Evolutionary conservation across 2,113 vertebrate species (phyloP), one percentile per base, ranked within the genome.

Genomic region (Phocoena phocoena): DNA sequence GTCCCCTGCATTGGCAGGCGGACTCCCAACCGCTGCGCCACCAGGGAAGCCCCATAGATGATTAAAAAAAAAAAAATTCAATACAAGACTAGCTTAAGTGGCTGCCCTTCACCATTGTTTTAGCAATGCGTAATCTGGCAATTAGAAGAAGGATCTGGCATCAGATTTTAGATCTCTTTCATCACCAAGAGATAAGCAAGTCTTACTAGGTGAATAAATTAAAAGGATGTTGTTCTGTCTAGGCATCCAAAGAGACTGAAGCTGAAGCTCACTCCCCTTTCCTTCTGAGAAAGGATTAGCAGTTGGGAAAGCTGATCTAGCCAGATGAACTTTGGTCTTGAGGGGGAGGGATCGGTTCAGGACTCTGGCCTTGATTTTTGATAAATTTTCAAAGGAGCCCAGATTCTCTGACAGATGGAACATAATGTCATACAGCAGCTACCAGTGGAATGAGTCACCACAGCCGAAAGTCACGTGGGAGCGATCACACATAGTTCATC

Each of bases 131-230:
- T 62, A 33, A 70, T 91, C 81, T 77, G 87, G 44, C 33, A 86
- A 83, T 21, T 85, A 53, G 25, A 93, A 96, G 68, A 73, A 84
- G 55, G 21, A 71, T 96, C 67, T 96, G 36, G 33, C 76, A 67
- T 93, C 60, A 81, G 44, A 74, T 92, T 87, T 89, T 82, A 96
- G 58, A 31, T 96, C 36, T 95, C 70, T 96, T 93, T 97, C 87
- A 92, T 93, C 80, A 96, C 44, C 4, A 85, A 89, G 63, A 86
- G 41, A 79, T 62, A 85, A 70, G 50, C 38, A 80, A 85, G 44
- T 90, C 84, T 87, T 65, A 90, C 23, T 70, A 38, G 50, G 74
- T n/a, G 8, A 95, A 92, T 92, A 55, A 91, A 85, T 96, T 44
- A 84, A 53, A 95, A 71, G 74, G 47, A 47, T 62, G 4, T 81